Base-by-base conservation (phyloP, 2,797 vertebrate species). In the Etheostoma nigrum region DNA sequence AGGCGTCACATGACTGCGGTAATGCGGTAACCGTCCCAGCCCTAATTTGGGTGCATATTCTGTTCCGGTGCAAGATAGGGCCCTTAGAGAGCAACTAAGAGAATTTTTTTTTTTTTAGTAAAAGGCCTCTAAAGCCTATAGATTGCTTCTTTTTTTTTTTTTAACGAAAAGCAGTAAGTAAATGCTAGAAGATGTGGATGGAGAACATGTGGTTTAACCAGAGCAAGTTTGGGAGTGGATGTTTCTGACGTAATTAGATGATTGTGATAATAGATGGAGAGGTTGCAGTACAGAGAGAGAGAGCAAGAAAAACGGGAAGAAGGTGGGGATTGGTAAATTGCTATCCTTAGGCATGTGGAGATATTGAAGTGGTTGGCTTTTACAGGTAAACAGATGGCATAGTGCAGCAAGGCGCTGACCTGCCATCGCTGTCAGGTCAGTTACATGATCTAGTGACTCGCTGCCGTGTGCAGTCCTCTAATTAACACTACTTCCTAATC, bases 361-460 rank as follows among this genome's bases (percentile, higher is more conserved):
- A 14, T 59, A 65, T n/a, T 67, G 69, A 59, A 75, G 67, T 72
- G 65, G 70, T 81, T 88, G 72, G 62, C 83, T 70, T 80, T 79
- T 78, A 66, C 86, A 91, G 93, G 90, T 94, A 91, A 93, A 92
- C 93, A 94, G 93, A 94, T 94, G 93, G 93, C 78, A 19, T 18
- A 49, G 79, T 82, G 4, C 90, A 68, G 86, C 42, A 52, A 79
- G 88, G 73, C 19, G 7, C 68, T 79, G 85, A 84, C 86, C 78
- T 82, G 79, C 75, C 82, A 88, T 86, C 27, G 13, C 78, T 87
- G 79, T 81, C 77, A 79, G 85, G 88, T 91, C 81, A 86, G 72
- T 73, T 82, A 65, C 19, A 64, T 82, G 83, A 88, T 86, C 71
- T 51, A 61, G 64, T 12, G 33, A 67, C 59, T 83, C 18, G 19